These are phyloP conservation scores for Xenopus laevis DNA, from an alignment of 2,113 vertebrate species.

Conservation along the genomic window DNA sequence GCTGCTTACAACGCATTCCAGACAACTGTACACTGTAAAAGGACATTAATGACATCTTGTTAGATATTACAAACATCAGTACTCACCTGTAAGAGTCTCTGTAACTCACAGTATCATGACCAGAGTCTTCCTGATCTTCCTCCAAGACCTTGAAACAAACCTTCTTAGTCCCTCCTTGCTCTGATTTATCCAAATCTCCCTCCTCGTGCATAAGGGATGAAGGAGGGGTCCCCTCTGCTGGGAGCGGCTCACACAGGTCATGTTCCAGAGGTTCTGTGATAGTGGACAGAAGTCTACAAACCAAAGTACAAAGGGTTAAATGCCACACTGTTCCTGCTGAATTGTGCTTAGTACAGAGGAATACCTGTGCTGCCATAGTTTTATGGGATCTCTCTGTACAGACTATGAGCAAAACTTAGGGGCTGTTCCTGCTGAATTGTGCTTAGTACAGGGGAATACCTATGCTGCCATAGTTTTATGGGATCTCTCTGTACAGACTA, in stretches of 20 bases:
- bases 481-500: too few relatives aligned
- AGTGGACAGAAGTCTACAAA: slow-evolving; percentile 82
- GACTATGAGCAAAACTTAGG: too few relatives aligned
- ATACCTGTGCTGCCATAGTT: too few relatives aligned
- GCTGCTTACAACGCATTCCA: too few relatives aligned
- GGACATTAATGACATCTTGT: too few relatives aligned
- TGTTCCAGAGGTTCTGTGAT: slow-evolving; percentile 87
- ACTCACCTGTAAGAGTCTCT: slow-evolving; percentile 94
- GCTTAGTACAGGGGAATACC: too few relatives aligned
- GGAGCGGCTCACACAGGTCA: slow-evolving; percentile 65
- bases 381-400: too few relatives aligned
- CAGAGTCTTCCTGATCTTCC: slow-evolving; percentile 96
- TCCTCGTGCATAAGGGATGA: slow-evolving; percentile 75
- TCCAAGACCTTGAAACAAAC: slow-evolving; percentile 96
- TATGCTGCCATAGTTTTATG: too few relatives aligned
- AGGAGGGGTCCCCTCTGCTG: slow-evolving; percentile 67
- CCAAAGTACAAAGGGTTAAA: neutral
- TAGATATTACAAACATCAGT: neutral
- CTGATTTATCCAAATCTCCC: slow-evolving; percentile 77
- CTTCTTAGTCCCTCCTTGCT: slow-evolving; percentile 84
- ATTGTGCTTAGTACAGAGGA: too few relatives aligned
- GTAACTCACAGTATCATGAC: slow-evolving; percentile 98
- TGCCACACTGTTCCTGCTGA: too few relatives aligned
- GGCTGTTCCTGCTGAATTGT: too few relatives aligned
- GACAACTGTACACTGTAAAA: too few relatives aligned